Conservation (phyloP, 1,140 invertebrate genomes). For the Trachymyrmex cornetzi region DNA sequence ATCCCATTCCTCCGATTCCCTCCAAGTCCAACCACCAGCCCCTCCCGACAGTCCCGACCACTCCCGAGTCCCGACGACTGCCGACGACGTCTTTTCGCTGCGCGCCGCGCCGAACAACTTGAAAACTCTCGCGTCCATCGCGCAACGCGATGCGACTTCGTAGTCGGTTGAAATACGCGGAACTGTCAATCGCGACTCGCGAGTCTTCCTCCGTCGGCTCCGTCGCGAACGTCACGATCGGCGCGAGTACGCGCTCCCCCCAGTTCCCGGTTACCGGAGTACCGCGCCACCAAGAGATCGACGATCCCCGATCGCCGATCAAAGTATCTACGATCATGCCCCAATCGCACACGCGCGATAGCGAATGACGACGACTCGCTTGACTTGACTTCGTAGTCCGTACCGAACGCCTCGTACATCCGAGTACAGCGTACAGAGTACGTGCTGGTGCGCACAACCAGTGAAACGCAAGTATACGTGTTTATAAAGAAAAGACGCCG, state of each 20-base stretch:
- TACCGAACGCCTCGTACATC: background rate
- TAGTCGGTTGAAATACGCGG: slow-evolving; percentile 15
- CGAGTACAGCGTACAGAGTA: background rate
- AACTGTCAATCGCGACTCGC: slow-evolving; percentile 2
- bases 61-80: no score
- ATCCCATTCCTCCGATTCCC: no score
- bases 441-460: background rate
- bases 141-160: slow-evolving; percentile 2
- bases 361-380: background rate
- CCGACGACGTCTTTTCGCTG: background rate
- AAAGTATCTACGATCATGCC: slow-evolving; percentile 28
- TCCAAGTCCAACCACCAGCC: no score
- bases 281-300: background rate
- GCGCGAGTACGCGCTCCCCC: background rate
- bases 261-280: background rate
- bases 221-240: background rate
- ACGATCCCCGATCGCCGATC: background rate
- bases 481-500: background rate
- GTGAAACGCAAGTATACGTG: slow-evolving; percentile 16
- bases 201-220: background rate
- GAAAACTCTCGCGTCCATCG: slow-evolving; percentile 34
- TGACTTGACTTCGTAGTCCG: background rate
- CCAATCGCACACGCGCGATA: slow-evolving; percentile 3
- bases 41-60: background rate
- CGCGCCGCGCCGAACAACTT: slow-evolving; percentile 17